Conservation (phyloP, 2,888 invertebrate genomes). For the Anagyrus pseudococci region DNA sequence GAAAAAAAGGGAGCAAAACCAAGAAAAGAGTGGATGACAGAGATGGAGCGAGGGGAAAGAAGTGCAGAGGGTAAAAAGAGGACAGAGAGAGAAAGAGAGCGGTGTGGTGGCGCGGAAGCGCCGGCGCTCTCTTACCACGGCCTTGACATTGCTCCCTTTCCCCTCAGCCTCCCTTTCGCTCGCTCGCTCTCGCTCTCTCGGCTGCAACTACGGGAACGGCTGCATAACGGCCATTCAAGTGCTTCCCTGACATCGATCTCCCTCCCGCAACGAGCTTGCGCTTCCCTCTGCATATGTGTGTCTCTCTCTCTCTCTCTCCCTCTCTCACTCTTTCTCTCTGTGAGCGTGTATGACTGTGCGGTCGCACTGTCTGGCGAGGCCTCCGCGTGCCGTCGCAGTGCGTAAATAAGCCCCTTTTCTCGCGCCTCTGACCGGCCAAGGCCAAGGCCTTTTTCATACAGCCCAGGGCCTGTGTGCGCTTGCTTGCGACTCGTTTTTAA, state of each 20-base stretch:
- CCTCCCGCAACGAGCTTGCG: background rate
- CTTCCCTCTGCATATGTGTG: background rate
- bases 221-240: constrained; percentile 34
- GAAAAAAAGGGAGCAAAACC: no score
- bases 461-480: no score
- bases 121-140: background rate
- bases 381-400: constrained; percentile 9
- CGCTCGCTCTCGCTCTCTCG: no score
- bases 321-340: no score
- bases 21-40: no score
- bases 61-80: no score
- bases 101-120: background rate
- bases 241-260: constrained; percentile 17
- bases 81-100: constrained; percentile 7
- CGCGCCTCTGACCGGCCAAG: background rate
- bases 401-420: constrained; percentile 20
- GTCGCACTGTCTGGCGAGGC: no score
- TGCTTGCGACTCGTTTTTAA: no score
- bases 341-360: no score
- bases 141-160: constrained; percentile 32
- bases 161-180: no score
- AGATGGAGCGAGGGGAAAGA: no score
- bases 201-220: no score
- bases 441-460: background rate
- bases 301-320: constrained; percentile 5